Conservation (phyloP, 2,888 invertebrate genomes). For the Cerastoderma edule region DNA sequence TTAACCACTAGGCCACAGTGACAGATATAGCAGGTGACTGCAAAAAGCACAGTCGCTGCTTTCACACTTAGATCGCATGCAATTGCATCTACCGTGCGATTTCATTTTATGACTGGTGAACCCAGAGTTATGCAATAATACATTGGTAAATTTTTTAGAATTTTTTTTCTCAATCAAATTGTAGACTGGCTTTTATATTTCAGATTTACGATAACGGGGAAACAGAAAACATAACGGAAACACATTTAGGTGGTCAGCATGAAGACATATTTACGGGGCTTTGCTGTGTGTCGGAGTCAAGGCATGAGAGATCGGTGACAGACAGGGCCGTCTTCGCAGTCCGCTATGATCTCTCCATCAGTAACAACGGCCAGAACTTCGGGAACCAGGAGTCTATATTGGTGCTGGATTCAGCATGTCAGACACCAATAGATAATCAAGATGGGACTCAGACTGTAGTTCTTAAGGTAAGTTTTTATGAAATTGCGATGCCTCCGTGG, state of each 20-base stretch:
- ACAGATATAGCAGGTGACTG: too few relatives aligned
- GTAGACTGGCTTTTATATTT: too few relatives aligned
- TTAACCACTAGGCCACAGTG: too few relatives aligned
- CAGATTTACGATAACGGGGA: neutral
- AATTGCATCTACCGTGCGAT: too few relatives aligned
- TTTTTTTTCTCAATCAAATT: too few relatives aligned
- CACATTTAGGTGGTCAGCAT: neutral
- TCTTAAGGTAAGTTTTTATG: conserved; percentile 9
- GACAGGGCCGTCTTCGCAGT: neutral
- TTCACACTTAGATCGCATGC: too few relatives aligned
- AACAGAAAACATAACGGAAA: neutral
- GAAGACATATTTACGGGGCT: conserved; percentile 34
- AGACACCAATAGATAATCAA: neutral
- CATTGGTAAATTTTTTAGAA: too few relatives aligned
- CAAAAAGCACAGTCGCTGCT: too few relatives aligned
- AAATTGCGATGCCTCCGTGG: too few relatives aligned
- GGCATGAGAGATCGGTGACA: neutral
- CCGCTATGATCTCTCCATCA: conserved; percentile 11
- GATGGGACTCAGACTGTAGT: neutral
- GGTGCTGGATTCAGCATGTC: conserved; percentile 12
- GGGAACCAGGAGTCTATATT: neutral
- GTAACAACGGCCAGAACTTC: conserved; percentile 10
- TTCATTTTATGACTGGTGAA: too few relatives aligned
- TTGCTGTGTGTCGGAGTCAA: conserved; percentile 14
- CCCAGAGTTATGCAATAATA: too few relatives aligned